Conservation (phyloP, 2,797 vertebrate genomes). For the Urocyon cinereoargenteus region DNA sequence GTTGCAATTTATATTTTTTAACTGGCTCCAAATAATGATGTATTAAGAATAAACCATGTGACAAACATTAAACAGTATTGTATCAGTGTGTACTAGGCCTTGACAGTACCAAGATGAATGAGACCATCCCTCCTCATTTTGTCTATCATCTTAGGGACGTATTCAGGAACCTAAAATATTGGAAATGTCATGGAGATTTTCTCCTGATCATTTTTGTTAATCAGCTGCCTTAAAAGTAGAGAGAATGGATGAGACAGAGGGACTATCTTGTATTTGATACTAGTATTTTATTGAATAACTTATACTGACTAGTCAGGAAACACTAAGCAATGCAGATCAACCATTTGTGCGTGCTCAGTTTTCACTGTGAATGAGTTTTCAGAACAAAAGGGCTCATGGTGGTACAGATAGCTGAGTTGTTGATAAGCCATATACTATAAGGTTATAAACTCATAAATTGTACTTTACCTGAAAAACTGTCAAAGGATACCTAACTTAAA, state of each 20-base stretch:
- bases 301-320: not conserved
- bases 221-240: not conserved
- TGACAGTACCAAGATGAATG: not conserved
- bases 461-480: not conserved
- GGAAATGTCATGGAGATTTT: slow-evolving; percentile 22
- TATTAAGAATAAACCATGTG: not conserved
- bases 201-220: not conserved
- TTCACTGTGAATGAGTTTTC: not conserved
- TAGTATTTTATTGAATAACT: not conserved
- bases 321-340: not conserved
- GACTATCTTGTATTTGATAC: not conserved
- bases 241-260: not conserved
- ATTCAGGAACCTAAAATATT: not conserved
- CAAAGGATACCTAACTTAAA: not conserved
- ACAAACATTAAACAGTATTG: not conserved
- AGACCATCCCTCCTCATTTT: not conserved
- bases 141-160: not conserved
- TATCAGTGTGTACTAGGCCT: not conserved
- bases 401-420: not conserved
- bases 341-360: not conserved
- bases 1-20: slow-evolving; percentile 38
- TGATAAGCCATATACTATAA: not conserved
- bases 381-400: not conserved
- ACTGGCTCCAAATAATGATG: not conserved
- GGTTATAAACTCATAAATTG: not conserved